Conservation (phyloP, 2,797 vertebrate genomes). For the Hephaestus fuliginosus region DNA sequence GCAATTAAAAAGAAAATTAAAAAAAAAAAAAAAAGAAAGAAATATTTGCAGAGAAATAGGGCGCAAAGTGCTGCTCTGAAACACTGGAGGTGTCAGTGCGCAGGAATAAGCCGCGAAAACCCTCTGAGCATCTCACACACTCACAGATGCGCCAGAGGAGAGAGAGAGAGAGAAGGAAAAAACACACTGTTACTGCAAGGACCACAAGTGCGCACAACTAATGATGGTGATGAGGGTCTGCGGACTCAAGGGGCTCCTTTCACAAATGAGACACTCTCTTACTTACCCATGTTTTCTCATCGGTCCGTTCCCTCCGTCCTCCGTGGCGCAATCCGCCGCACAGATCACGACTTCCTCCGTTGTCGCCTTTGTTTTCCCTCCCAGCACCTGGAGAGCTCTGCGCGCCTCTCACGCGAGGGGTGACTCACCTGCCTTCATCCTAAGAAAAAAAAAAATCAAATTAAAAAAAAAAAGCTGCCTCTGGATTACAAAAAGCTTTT, state of each 20-base stretch:
- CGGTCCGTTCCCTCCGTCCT: conserved; percentile 65
- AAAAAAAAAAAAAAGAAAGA: not conserved
- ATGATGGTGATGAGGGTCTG: conserved; percentile 4
- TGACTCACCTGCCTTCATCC: conserved; percentile 76
- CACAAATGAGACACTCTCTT: conserved; percentile 8
- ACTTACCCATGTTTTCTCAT: conserved; percentile 84
- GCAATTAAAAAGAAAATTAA: not conserved
- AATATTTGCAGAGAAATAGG: not conserved
- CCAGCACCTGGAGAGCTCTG: conserved; percentile 47
- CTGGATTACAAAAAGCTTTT: conserved; percentile 25
- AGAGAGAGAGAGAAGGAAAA: too few relatives aligned
- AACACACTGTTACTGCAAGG: not conserved
- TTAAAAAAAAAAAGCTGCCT: not conserved
- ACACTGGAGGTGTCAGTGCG: conserved; percentile 22
- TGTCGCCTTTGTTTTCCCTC: conserved; percentile 33
- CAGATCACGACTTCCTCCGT: conserved; percentile 69
- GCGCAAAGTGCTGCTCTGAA: conserved; percentile 17
- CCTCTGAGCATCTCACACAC: conserved; percentile 18
- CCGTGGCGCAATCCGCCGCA: conserved; percentile 71
- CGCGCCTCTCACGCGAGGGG: conserved; percentile 60
- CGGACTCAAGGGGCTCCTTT: conserved; percentile 6
- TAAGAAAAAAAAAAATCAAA: not conserved
- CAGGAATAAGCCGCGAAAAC: conserved; percentile 32
- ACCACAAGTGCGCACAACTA: conserved; percentile 46
- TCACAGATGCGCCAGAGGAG: conserved; percentile 45